phyloP scores from a whole-genome alignment of 2,888 invertebrate genomes.

The Mamestra brassicae region DNA sequence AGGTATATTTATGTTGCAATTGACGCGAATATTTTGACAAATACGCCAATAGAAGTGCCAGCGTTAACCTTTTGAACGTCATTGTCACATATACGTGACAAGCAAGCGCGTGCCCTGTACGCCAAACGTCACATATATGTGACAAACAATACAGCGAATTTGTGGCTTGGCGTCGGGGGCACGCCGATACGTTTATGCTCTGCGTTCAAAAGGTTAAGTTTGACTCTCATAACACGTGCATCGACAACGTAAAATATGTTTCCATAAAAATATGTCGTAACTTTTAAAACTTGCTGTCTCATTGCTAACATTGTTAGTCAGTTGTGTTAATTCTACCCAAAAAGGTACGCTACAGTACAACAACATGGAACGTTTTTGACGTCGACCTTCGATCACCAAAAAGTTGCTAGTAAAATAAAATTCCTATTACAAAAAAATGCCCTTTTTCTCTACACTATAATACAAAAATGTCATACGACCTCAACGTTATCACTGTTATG shows the following conservation, averaged over 20 bases:
- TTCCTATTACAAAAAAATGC: background rate
- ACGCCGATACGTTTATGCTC: too few relatives aligned
- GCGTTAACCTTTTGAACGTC: too few relatives aligned
- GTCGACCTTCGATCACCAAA: background rate
- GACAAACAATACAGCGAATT: too few relatives aligned
- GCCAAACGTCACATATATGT: too few relatives aligned
- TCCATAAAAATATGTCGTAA: slow-evolving; percentile 2
- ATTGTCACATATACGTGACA: too few relatives aligned
- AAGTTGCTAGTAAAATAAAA: background rate
- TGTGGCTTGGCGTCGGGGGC: too few relatives aligned
- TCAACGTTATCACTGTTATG: slow-evolving; percentile 4
- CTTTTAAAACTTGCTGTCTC: background rate
- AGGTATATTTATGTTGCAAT: too few relatives aligned
- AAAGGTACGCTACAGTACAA: background rate
- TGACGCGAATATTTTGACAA: too few relatives aligned
- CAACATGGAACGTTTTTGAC: background rate
- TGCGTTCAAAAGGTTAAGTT: too few relatives aligned
- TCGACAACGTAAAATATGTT: background rate
- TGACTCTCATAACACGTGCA: background rate
- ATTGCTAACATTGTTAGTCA: slow-evolving; percentile 17
- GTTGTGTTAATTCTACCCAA: background rate
- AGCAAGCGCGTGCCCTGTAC: too few relatives aligned
- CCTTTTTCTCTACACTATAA: background rate
- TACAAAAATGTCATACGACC: background rate
- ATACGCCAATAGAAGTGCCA: too few relatives aligned